Evolutionary conservation across 1,140 invertebrate species (phyloP).

Genomic region (Nephila pilipes): DNA sequence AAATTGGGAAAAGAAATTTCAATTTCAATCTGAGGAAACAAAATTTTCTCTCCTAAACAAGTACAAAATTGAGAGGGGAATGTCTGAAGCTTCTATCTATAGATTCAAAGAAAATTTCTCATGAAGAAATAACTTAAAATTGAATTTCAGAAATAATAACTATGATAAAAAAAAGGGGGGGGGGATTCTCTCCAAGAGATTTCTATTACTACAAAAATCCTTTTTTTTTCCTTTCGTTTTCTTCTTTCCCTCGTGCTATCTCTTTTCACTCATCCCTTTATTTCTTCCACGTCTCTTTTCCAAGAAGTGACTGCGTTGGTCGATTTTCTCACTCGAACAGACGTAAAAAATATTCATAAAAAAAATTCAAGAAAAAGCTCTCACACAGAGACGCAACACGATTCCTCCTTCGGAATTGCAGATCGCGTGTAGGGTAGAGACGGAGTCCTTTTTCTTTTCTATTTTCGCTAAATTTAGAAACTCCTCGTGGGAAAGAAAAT

Average conservation of each 20-base stretch:
- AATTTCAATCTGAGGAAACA: too few relatives aligned
- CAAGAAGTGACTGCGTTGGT: background rate
- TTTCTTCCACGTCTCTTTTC: background rate
- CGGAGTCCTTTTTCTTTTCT: background rate
- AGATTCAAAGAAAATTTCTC: too few relatives aligned
- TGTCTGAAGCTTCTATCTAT: too few relatives aligned
- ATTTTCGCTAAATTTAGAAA: conserved; percentile 24
- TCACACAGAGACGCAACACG: background rate
- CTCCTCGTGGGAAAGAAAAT: conserved; percentile 29
- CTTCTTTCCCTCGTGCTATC: background rate
- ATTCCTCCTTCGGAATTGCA: background rate
- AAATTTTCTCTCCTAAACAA: too few relatives aligned
- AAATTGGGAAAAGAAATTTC: too few relatives aligned
- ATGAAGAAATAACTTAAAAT: too few relatives aligned
- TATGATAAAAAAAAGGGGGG: too few relatives aligned
- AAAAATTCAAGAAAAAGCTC: background rate
- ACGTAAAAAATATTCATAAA: background rate
- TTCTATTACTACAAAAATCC: too few relatives aligned
- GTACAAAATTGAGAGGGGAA: too few relatives aligned
- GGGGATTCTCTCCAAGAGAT: too few relatives aligned
- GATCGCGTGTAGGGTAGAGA: background rate
- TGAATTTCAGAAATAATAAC: too few relatives aligned
- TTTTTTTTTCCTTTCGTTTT: too few relatives aligned
- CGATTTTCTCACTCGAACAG: background rate
- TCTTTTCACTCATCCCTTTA: background rate